A percentile compares a stretch with the other conserved stretches of the same genome.
Conservation (phyloP, 2,888 invertebrate genomes). For the Notocelia uddmanniana region DNA sequence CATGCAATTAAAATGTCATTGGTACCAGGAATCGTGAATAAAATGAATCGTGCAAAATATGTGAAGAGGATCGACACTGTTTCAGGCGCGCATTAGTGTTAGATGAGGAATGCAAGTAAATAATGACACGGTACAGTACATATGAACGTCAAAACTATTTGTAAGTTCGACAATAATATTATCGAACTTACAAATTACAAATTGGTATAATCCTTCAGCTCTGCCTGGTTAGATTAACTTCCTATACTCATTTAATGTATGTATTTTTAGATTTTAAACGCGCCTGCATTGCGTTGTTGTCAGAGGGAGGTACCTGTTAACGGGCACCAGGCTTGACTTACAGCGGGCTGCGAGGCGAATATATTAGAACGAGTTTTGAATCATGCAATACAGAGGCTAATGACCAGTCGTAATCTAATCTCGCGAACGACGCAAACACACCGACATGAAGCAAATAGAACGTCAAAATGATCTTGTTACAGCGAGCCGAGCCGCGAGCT, state of each 20-base stretch:
- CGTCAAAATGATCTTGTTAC: slow-evolving; percentile 55
- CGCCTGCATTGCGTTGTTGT: neutral
- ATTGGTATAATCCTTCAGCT: no score
- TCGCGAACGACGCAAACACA: slow-evolving; percentile 57
- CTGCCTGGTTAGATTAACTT: neutral
- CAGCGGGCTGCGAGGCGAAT: slow-evolving; percentile 51
- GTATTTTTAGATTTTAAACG: neutral
- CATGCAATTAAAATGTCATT: slow-evolving; percentile 41
- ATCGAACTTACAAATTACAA: no score
- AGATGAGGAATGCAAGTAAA: no score
- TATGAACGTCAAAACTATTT: neutral
- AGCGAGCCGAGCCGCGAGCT: slow-evolving; percentile 28
- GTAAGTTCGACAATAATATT: neutral
- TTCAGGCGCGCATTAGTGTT: no score
- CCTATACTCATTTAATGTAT: neutral
- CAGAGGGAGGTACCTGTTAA: neutral
- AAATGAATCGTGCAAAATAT: slow-evolving; percentile 2
- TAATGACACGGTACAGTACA: neutral
- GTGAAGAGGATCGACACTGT: neutral
- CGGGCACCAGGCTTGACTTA: slow-evolving; percentile 29
- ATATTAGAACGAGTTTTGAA: slow-evolving; percentile 67
- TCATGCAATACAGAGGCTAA: slow-evolving; percentile 68
- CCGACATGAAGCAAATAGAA: slow-evolving; percentile 56
- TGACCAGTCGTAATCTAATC: slow-evolving; percentile 80
- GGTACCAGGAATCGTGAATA: slow-evolving; percentile 11